phyloP scores from a whole-genome alignment of 92 coral and sea anemone genomes.

The Porites evermanni region DNA sequence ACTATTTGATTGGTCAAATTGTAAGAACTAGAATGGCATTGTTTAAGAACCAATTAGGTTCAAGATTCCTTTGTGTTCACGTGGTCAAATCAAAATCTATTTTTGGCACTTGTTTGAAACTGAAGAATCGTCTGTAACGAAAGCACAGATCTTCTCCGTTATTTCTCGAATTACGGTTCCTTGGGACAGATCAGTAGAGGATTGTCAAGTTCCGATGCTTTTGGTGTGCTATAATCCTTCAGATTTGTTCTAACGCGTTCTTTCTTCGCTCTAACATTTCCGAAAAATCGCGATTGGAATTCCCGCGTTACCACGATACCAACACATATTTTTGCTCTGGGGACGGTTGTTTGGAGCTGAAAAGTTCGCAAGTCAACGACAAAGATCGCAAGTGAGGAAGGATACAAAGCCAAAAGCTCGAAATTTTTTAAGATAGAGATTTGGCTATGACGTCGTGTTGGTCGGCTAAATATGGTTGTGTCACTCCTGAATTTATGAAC shows the following conservation, averaged over 20 bases:
- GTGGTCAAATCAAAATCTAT: slow-evolving; percentile 70
- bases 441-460: slow-evolving; percentile 40
- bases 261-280: neutral
- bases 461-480: slow-evolving; percentile 17
- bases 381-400: neutral
- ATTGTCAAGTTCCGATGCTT: slow-evolving; percentile 3
- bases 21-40: slow-evolving; percentile 17
- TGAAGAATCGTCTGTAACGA: slow-evolving; percentile 9
- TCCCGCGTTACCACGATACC: slow-evolving; percentile 89
- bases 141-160: neutral
- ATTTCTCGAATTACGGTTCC: slow-evolving; percentile 2
- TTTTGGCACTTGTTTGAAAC: slow-evolving; percentile 56
- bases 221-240: neutral
- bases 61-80: slow-evolving; percentile 86
- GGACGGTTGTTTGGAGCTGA: slow-evolving; percentile 46
- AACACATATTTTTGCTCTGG: slow-evolving; percentile 20
- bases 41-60: slow-evolving; percentile 54
- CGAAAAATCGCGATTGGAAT: slow-evolving; percentile 53
- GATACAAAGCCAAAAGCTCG: neutral
- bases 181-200: neutral
- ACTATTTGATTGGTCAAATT: slow-evolving; percentile 48
- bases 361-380: slow-evolving; percentile 12
- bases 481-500: slow-evolving; percentile 46
- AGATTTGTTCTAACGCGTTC: neutral
- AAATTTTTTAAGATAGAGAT: neutral